These are phyloP conservation scores for Girardinichthys multiradiatus DNA, from an alignment of 2,113 vertebrate genomes.

Conservation along the genomic window DNA sequence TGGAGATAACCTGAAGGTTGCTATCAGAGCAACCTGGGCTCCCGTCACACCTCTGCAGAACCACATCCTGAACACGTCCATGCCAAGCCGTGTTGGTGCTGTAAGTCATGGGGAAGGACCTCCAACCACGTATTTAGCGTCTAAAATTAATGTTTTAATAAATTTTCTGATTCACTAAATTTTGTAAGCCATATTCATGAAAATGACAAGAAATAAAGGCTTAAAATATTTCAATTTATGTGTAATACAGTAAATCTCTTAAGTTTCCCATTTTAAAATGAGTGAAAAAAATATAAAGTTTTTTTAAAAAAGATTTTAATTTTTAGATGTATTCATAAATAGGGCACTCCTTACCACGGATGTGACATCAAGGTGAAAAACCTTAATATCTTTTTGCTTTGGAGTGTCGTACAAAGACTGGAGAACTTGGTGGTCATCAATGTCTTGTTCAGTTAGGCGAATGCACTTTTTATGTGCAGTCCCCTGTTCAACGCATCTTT, in stretches of 20 bases:
- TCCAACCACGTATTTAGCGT: no score
- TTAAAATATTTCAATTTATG: neutral
- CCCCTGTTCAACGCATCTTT: conserved; percentile 59
- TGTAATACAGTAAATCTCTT: neutral
- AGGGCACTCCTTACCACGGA: conserved; percentile 83
- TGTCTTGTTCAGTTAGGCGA: conserved; percentile 83
- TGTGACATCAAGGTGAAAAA: conserved; percentile 93
- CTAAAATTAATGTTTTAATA: no score
- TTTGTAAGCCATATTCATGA: neutral
- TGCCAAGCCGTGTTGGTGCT: no score
- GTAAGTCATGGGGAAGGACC: no score
- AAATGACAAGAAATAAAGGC: neutral
- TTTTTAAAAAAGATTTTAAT: neutral
- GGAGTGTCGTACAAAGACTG: conserved; percentile 75
- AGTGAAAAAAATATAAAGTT: neutral
- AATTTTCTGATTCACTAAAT: no score
- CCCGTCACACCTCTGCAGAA: no score
- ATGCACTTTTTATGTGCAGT: conserved; percentile 80
- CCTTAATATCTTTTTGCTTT: conserved; percentile 69
- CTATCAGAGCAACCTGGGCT: no score
- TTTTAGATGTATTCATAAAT: neutral
- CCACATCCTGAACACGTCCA: no score
- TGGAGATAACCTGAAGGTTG: no score
- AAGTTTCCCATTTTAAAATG: neutral
- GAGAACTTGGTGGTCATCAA: conserved; percentile 88